Evolutionary conservation across 1,140 invertebrate genomes (phyloP).

Genomic region (Trissolcus basalis): DNA sequence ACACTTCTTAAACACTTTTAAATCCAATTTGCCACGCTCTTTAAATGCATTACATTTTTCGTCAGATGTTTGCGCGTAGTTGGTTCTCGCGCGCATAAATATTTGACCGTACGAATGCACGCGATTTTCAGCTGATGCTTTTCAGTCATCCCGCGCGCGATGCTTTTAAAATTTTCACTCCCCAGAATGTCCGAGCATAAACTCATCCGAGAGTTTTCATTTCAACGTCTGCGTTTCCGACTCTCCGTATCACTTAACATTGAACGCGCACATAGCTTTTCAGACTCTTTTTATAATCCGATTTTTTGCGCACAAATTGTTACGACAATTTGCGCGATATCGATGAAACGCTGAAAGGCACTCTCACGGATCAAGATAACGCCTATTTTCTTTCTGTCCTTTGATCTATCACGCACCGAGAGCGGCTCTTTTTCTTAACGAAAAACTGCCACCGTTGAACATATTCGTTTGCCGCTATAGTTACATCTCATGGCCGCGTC

Average conservation of each 20-base stretch:
- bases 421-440: slow-evolving; percentile 44
- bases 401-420: slow-evolving; percentile 26
- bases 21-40: slow-evolving; percentile 43
- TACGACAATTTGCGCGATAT: no score
- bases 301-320: no score
- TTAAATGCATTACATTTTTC: slow-evolving; percentile 47
- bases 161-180: no score
- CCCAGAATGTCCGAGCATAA: no score
- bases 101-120: slow-evolving; percentile 21
- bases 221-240: no score
- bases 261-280: no score
- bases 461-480: slow-evolving; percentile 39
- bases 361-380: no score
- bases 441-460: slow-evolving; percentile 30
- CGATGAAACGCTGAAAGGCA: no score
- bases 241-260: no score
- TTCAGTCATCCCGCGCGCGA: no score
- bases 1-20: slow-evolving; percentile 46
- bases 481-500: slow-evolving; percentile 30
- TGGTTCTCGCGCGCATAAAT: slow-evolving; percentile 37
- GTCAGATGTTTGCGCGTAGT: slow-evolving; percentile 21
- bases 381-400: not conserved
- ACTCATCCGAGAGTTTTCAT: no score
- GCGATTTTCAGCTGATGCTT: not conserved
- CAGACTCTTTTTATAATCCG: no score